Evolutionary conservation across 1,140 invertebrate genomes (phyloP).

Genomic region (Drosophila littoralis): DNA sequence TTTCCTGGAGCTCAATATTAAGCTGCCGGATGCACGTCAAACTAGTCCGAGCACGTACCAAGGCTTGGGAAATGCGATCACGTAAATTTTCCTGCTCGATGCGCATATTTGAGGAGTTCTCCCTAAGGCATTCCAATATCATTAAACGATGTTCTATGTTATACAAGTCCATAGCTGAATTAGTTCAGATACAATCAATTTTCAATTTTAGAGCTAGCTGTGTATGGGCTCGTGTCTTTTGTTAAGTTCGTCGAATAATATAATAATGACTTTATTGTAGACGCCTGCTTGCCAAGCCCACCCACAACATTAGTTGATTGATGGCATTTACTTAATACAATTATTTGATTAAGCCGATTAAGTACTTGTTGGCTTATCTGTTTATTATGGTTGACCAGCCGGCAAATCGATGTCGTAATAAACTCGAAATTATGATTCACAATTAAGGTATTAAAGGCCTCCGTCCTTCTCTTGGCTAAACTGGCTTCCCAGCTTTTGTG

Average conservation of each 20-base stretch:
- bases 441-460: conserved; percentile 41
- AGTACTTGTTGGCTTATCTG: conserved; percentile 24
- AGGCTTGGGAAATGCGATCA: conserved; percentile 32
- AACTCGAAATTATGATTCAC: conserved; percentile 50
- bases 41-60: conserved; percentile 25
- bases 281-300: not conserved
- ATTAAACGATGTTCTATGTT: conserved; percentile 18
- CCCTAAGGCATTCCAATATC: conserved; percentile 44
- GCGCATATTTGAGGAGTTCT: conserved; percentile 53
- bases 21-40: conserved; percentile 22
- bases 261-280: not conserved
- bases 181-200: not conserved
- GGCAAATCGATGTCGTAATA: conserved; percentile 58
- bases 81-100: conserved; percentile 37
- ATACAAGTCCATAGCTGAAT: conserved; percentile 39
- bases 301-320: conserved; percentile 44
- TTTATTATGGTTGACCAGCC: not conserved
- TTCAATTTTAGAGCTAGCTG: not conserved
- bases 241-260: not conserved
- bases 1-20: conserved; percentile 28
- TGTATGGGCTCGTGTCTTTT: conserved; percentile 1
- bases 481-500: conserved; percentile 5
- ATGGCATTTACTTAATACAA: conserved; percentile 48
- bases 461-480: not conserved
- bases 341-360: conserved; percentile 69